These are phyloP conservation scores for Alentia gelatinosa DNA, from an alignment of 2,888 invertebrate species.

Conservation along the genomic window DNA sequence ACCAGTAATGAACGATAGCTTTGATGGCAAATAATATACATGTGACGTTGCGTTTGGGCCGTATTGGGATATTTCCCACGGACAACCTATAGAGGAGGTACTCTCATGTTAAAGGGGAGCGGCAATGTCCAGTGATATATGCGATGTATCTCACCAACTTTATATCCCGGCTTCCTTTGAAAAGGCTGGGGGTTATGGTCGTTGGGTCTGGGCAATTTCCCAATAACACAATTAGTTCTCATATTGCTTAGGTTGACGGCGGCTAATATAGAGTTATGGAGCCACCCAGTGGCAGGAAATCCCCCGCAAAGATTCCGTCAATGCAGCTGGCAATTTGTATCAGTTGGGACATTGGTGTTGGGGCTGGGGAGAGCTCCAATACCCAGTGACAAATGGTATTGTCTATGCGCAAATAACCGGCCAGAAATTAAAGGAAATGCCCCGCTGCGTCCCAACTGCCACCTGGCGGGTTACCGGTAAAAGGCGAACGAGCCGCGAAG, in stretches of 20 bases:
- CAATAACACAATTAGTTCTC: slow-evolving; percentile 45
- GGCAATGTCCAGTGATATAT: no score
- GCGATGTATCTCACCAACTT: not conserved
- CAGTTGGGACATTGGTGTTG: not conserved
- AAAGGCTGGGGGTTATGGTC: not conserved
- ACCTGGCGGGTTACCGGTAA: not conserved
- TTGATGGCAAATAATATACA: no score
- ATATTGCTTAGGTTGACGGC: slow-evolving; percentile 19
- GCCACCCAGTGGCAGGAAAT: not conserved
- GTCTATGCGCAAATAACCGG: slow-evolving; percentile 39
- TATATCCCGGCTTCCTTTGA: not conserved
- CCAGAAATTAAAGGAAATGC: slow-evolving; percentile 49
- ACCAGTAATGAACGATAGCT: no score
- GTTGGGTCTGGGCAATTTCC: not conserved
- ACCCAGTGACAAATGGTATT: slow-evolving; percentile 34
- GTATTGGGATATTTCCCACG: no score
- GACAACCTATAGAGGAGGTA: no score
- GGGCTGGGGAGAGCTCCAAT: not conserved
- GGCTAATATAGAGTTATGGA: slow-evolving; percentile 46
- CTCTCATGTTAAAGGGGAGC: no score
- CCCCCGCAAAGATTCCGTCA: slow-evolving; percentile 2
- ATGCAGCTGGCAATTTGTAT: slow-evolving; percentile 46
- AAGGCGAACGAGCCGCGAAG: not conserved
- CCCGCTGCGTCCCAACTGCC: not conserved
- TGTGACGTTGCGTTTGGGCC: no score